A percentile compares a stretch with the other conserved stretches of the same genome.
Conservation (phyloP, 2,888 invertebrate species). For the Caradrina kadenii region DNA sequence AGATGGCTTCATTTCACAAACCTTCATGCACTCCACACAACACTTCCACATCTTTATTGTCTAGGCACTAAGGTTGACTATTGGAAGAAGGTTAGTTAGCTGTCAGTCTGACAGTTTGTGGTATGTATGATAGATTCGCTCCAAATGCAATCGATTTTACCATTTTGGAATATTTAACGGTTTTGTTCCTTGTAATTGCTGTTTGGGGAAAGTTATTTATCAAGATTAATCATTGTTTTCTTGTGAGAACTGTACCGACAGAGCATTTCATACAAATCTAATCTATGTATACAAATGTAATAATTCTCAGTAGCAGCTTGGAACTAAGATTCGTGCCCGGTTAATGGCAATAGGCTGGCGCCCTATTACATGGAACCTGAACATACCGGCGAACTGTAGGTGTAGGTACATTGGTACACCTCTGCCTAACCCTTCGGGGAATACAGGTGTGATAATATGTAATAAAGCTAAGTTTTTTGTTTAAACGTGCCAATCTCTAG, state of each 20-base stretch:
- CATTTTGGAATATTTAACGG: slow-evolving; percentile 35
- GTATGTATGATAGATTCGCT: slow-evolving; percentile 54
- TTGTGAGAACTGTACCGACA: background rate
- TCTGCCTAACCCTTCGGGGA: too few species aligned
- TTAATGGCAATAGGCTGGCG: too few species aligned
- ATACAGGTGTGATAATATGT: too few species aligned
- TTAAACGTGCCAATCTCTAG: too few species aligned
- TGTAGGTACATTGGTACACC: too few species aligned
- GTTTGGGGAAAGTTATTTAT: slow-evolving; percentile 15
- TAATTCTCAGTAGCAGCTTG: too few species aligned
- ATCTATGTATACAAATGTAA: too few species aligned
- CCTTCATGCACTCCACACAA: background rate
- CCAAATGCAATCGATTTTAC: slow-evolving; percentile 41
- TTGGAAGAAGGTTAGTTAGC: slow-evolving; percentile 7
- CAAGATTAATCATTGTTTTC: slow-evolving; percentile 16
- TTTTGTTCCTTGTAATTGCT: slow-evolving; percentile 33
- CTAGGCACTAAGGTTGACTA: background rate
- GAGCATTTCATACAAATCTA: too few species aligned
- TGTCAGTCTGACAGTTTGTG: background rate
- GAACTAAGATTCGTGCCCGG: too few species aligned
- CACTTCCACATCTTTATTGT: slow-evolving; percentile 1
- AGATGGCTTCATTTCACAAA: slow-evolving; percentile 49
- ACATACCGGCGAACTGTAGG: too few species aligned
- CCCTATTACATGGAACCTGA: too few species aligned
- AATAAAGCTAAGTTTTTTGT: too few species aligned